phyloP scores from a whole-genome alignment of 2,113 vertebrate genomes.

The Heloderma charlesbogerti region DNA sequence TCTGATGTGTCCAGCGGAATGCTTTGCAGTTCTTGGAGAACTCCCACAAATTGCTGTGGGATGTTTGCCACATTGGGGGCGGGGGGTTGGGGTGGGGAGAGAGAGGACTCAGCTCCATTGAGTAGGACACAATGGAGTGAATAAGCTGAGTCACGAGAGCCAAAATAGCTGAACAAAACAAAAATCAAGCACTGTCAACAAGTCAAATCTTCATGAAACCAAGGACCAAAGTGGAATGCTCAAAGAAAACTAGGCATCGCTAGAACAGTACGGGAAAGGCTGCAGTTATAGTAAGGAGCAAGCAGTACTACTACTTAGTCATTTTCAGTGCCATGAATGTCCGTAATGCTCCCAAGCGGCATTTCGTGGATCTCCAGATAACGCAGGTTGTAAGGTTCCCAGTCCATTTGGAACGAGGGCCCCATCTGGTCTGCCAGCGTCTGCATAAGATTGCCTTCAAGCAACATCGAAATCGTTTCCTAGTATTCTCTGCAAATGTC shows the following conservation, averaged over 20 bases:
- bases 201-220: background rate
- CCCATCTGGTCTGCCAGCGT: background rate
- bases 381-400: background rate
- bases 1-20: background rate
- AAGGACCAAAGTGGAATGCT: background rate
- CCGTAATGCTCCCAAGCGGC: background rate
- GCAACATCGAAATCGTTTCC: background rate
- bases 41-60: conserved; percentile 2
- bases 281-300: background rate
- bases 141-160: background rate
- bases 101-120: background rate
- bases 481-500: background rate
- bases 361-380: background rate
- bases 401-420: background rate
- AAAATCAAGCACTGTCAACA: fast-evolving
- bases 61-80: background rate
- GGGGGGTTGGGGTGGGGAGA: background rate
- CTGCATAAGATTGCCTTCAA: background rate
- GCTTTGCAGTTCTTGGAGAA: background rate
- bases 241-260: fast-evolving
- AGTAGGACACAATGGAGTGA: background rate
- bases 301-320: background rate
- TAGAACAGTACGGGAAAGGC: background rate
- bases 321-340: background rate
- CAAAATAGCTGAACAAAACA: background rate